phyloP scores from a whole-genome alignment of 2,797 vertebrate genomes.

The Acanthornis magna region DNA sequence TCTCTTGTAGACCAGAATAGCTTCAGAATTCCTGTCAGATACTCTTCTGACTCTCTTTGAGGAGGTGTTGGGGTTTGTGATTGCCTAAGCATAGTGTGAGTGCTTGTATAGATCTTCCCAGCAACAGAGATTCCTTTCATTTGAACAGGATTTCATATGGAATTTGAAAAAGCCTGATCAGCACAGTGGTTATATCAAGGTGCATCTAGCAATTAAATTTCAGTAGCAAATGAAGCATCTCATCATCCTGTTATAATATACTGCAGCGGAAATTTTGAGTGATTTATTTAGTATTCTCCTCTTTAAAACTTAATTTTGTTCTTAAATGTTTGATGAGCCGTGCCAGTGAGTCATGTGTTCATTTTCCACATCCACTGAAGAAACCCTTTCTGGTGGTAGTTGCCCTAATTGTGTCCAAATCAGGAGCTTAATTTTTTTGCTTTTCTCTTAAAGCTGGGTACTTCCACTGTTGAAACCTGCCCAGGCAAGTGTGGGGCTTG shows the following conservation, averaged over 20 bases:
- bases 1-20: not conserved
- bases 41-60: not conserved
- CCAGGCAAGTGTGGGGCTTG: not conserved
- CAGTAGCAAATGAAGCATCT: not conserved
- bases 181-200: not conserved
- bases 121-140: not conserved
- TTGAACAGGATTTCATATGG: not conserved
- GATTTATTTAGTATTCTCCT: not conserved
- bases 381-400: not conserved
- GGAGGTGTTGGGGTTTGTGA: not conserved
- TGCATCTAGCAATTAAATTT: not conserved
- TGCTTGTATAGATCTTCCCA: not conserved
- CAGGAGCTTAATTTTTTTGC: not conserved
- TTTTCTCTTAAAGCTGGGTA: not conserved
- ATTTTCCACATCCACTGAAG: not conserved
- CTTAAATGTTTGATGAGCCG: not conserved
- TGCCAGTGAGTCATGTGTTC: not conserved
- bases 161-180: not conserved
- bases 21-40: not conserved
- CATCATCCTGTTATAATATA: not conserved
- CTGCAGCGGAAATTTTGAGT: not conserved
- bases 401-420: not conserved
- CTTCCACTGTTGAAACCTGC: not conserved
- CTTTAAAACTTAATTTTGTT: not conserved
- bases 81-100: not conserved